Evolutionary conservation across 2,113 vertebrate species (phyloP), one percentile per base, ranked within the genome.

Genomic region (Gopherus evgoodei): DNA sequence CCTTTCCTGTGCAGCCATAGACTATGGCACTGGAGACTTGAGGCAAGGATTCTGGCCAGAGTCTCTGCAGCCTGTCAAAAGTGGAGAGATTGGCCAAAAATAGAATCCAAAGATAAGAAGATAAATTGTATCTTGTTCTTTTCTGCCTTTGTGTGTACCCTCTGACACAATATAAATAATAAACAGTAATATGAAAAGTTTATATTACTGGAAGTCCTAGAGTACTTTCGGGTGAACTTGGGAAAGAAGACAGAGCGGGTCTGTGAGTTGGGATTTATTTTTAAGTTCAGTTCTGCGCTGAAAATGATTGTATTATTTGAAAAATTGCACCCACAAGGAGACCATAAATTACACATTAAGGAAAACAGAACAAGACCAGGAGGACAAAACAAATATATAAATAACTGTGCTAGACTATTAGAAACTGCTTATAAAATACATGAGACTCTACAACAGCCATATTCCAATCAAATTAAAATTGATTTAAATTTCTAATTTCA

Each of bases 401-500:
- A 38, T 50, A 69, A 69, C 62, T 69, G 7, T 69, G 62, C 31
- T 5, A 42, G 42, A 4, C 42, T 35, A 24, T 56, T 50, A 4
- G 8, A 44, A 76, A 24, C 12, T 25, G 12, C 38, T 69, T 69
- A 44, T 42, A 42, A 44, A 42, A 44, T 76, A 25, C 38, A 12
- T 44, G 21, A 44, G 24, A 25, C 38, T 76, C 11, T 19, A 44
- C 72, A 76, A 42, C 22, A 42, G 24, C 72, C 22, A 2, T 76
- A 76, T 42, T 76, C 22, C 72, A 76, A 13, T 11, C 38, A 42
- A 76, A 76, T 21, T 42, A 75, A 42, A 42, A 38, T 22, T 42
- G 38, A 91, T 82, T 27, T 42, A 69, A 62, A 96, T 17, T 62
- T 92, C 84, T 82, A 12, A 83, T 93, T 86, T 35, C 92, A 84